Evolutionary conservation across 2,797 vertebrate species (phyloP).

Genomic region (Sitta carolinensis): DNA sequence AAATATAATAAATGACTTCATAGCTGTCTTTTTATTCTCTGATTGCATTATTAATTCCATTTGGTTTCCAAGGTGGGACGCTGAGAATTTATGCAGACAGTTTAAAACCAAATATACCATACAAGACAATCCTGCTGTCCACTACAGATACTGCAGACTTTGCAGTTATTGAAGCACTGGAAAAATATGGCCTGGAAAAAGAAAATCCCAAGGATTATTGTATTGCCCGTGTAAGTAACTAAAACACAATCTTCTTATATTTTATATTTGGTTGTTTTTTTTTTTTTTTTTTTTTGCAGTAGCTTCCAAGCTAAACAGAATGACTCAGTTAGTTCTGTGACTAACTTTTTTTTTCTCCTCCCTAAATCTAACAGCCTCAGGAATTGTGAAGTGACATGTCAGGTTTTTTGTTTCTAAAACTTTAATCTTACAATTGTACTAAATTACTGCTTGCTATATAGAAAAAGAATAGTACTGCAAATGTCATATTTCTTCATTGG

Average conservation of each 20-base stretch:
- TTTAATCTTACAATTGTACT: not conserved
- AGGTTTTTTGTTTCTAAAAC: not conserved
- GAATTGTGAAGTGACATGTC: not conserved
- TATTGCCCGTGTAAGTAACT: slow-evolving; percentile 86
- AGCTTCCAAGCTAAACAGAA: not conserved
- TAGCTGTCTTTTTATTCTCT: not conserved
- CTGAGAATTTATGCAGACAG: slow-evolving; percentile 96
- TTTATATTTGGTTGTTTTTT: not conserved
- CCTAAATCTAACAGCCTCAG: not conserved
- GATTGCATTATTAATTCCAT: not conserved
- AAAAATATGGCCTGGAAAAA: slow-evolving; percentile 96
- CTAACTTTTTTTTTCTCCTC: too few relatives aligned
- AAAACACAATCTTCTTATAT: not conserved
- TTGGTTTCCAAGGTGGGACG: slow-evolving; percentile 86
- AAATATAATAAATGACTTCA: not conserved
- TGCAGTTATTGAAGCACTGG: slow-evolving; percentile 93
- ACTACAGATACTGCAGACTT: slow-evolving; percentile 94
- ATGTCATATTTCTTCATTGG: not conserved
- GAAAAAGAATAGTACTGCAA: not conserved
- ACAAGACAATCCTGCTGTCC: slow-evolving; percentile 97
- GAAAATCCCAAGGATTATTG: slow-evolving; percentile 96
- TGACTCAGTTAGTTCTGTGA: not conserved
- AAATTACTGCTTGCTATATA: not conserved
- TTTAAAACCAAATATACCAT: slow-evolving; percentile 96
- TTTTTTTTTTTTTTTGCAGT: not conserved